Evolutionary conservation across 2,888 invertebrate genomes (phyloP).

Genomic region (Actias luna): DNA sequence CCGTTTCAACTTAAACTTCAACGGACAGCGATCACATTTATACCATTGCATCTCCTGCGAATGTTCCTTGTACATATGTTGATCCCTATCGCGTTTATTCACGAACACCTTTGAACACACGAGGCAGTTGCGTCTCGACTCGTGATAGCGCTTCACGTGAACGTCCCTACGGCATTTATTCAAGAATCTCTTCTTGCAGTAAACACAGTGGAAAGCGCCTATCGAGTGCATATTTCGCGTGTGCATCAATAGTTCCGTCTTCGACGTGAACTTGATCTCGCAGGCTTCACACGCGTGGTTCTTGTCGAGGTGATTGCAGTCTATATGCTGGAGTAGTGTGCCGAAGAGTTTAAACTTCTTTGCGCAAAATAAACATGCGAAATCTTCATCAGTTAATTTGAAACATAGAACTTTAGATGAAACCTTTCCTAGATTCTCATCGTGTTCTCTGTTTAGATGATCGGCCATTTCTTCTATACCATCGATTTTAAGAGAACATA

Average conservation of each 20-base stretch:
- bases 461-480: constrained; percentile 17
- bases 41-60: constrained; percentile 19
- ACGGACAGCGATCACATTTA: constrained; percentile 22
- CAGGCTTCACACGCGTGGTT: constrained; percentile 25
- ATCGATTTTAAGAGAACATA: constrained; percentile 19
- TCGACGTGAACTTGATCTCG: constrained; percentile 17
- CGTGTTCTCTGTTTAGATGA: constrained; percentile 23
- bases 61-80: constrained; percentile 23
- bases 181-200: constrained; percentile 23
- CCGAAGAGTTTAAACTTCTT: constrained; percentile 24
- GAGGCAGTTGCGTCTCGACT: constrained; percentile 22
- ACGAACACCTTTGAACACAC: constrained; percentile 22
- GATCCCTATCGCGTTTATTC: constrained; percentile 22
- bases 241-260: constrained; percentile 15
- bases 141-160: constrained; percentile 19
- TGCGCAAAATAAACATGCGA: constrained; percentile 27
- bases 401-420: constrained; percentile 23
- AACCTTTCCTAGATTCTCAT: constrained; percentile 16
- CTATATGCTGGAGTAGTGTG: constrained; percentile 23
- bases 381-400: constrained; percentile 24
- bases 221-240: constrained; percentile 18
- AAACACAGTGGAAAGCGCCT: constrained; percentile 18
- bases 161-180: constrained; percentile 6
- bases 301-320: constrained; percentile 21
- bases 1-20: constrained; percentile 22